Conservation (phyloP, 2,113 vertebrate species). For the Embiotoca jacksoni region DNA sequence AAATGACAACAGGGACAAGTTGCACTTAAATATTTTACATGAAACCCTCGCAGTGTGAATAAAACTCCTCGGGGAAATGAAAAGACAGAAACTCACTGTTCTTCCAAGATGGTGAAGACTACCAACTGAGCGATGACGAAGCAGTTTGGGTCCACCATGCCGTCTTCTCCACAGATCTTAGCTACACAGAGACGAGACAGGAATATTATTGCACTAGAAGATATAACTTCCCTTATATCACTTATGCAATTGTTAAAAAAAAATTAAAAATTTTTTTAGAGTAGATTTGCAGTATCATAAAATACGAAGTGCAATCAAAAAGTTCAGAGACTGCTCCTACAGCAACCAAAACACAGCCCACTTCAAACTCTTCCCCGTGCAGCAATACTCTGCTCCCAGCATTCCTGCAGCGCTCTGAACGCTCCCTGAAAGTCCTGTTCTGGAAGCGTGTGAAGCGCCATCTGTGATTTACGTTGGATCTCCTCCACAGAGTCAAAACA, state of each 20-base stretch:
- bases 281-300: not conserved
- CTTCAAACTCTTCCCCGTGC: too few relatives aligned
- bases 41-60: not conserved
- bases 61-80: constrained; percentile 15
- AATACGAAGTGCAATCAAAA: too few relatives aligned
- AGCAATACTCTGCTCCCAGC: too few relatives aligned
- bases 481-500: too few relatives aligned
- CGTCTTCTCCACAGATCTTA: constrained; percentile 98
- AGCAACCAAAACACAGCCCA: too few relatives aligned
- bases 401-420: too few relatives aligned
- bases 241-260: not conserved
- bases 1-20: not conserved
- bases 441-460: too few relatives aligned
- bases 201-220: not conserved
- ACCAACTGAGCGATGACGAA: constrained; percentile 94
- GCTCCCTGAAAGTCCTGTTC: too few relatives aligned
- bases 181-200: constrained; percentile 82
- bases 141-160: constrained; percentile 98
- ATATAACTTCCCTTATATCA: too few relatives aligned
- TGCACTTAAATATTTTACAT: constrained; percentile 20
- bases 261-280: not conserved
- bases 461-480: too few relatives aligned
- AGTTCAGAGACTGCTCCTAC: too few relatives aligned
- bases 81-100: constrained; percentile 89
- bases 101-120: constrained; percentile 92